Evolutionary conservation across 2,888 invertebrate genomes (phyloP), one percentile per base, ranked within the genome.

Genomic region (Allacma fusca): DNA sequence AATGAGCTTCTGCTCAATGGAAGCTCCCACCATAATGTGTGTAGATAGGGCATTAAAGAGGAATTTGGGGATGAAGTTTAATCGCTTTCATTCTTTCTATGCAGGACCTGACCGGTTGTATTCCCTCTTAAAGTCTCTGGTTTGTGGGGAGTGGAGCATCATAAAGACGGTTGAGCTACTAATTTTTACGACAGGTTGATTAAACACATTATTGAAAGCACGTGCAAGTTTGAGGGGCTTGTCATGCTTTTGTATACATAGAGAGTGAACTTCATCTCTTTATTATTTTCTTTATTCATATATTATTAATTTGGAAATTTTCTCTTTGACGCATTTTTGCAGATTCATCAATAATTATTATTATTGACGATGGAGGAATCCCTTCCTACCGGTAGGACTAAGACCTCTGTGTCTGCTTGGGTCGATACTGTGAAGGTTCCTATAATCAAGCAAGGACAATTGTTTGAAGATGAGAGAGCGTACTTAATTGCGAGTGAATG

Each of bases 361-460:
- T n/a, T n/a, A n/a, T n/a, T n/a, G n/a, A n/a, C n/a, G 7, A 59
- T 59, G 59, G 59, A 59, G 16, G 65, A 71, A 43, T 77, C 76
- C 24, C 69, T 40, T 29, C 78, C 43, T 23, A 78, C 29, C 28
- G 77, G 28, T 72, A 79, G n/a, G 73, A 79, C n/a, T 70, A 81
- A 23, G 59, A 80, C 12, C 68, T 80, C 71, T 12, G 83, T 83
- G 7, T 76, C 75, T 5, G 73, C 77, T 0, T 83, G 81, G 81
- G 75, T 83, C 5, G 79, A 80, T 29, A 65, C 69, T 12, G 62
- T 81, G 1, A 80, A 79, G 68, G 80, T 75, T 29, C 83, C 83
- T 0, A 76, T 77, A 0, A 40, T 81, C 16, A 57, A 75, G 12
- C 59, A 71, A 26, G 81, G 78, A 24, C 76, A 71, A 12, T 76